Percentiles rank a stretch among this genome's conserved stretches.
phyloP scores from a whole-genome alignment of 2,113 vertebrate genomes.

The Terrapene triunguis region DNA sequence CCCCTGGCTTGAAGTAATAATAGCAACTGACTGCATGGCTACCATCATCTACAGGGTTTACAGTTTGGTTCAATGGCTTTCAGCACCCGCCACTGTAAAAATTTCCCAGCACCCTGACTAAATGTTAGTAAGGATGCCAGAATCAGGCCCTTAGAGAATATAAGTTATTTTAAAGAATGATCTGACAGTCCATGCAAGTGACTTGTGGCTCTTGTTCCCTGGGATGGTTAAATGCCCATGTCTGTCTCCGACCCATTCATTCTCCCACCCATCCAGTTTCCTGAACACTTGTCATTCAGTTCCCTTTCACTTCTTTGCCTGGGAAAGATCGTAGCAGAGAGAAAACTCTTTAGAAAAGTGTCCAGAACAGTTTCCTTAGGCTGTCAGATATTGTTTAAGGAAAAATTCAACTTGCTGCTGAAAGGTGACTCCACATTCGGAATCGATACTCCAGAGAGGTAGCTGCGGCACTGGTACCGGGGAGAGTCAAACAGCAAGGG shows the following conservation, averaged over 20 bases:
- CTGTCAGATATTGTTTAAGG: not conserved
- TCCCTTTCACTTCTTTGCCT: not conserved
- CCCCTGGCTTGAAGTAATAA: not conserved
- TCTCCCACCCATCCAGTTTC: not conserved
- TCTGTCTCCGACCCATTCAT: not conserved
- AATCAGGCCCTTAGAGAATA: not conserved
- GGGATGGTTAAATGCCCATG: not conserved
- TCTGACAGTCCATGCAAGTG: not conserved
- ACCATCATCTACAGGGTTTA: not conserved
- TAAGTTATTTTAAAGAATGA: not conserved
- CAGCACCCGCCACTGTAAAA: not conserved
- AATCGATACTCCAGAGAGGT: not conserved
- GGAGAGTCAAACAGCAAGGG: not conserved
- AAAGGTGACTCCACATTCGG: not conserved
- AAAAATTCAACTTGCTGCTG: not conserved
- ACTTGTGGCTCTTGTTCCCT: not conserved
- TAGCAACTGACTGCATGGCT: not conserved
- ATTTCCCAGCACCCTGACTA: not conserved
- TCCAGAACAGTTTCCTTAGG: not conserved
- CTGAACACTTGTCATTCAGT: not conserved
- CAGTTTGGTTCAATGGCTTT: not conserved
- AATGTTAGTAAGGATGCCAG: not conserved
- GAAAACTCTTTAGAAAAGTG: not conserved
- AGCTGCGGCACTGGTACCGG: not conserved
- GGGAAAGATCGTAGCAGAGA: not conserved